Conservation (phyloP, 1,140 invertebrate species). For the Chironomus tepperi region DNA sequence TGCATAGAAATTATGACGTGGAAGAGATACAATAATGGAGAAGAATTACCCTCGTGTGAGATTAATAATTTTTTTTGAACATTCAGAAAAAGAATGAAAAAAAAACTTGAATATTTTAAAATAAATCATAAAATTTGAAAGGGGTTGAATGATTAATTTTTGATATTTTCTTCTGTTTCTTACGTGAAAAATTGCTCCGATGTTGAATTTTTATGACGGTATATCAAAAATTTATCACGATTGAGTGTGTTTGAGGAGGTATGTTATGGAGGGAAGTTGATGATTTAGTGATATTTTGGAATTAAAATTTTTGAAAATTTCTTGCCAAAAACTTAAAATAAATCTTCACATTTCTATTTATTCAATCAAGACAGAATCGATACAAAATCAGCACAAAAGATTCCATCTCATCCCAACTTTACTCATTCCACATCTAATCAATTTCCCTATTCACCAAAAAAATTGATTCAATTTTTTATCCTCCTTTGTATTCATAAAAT, state of each 20-base stretch:
- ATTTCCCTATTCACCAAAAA: neutral
- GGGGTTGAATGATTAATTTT: conserved; percentile 13
- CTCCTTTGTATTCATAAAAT: conserved; percentile 11
- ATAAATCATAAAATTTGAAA: conserved; percentile 4
- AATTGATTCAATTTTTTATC: neutral
- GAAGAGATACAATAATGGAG: neutral
- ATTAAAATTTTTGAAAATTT: too few species aligned
- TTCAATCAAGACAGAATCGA: too few species aligned
- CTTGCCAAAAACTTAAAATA: too few species aligned
- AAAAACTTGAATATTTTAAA: neutral
- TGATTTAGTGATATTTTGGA: too few species aligned
- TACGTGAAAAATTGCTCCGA: neutral
- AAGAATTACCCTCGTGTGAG: conserved; percentile 1
- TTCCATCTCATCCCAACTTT: too few species aligned
- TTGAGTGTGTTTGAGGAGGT: neutral
- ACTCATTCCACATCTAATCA: too few species aligned
- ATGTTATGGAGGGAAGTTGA: too few species aligned
- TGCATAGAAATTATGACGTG: neutral
- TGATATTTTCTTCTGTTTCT: neutral
- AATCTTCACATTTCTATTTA: too few species aligned
- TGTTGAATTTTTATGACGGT: neutral
- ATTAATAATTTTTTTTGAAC: conserved; percentile 1
- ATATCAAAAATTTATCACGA: neutral
- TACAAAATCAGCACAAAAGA: too few species aligned
- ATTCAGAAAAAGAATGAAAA: neutral